A percentile compares a stretch with the other conserved stretches of the same genome.
phyloP scores from a whole-genome alignment of 2,888 invertebrate species.

The Apamea sordens region DNA sequence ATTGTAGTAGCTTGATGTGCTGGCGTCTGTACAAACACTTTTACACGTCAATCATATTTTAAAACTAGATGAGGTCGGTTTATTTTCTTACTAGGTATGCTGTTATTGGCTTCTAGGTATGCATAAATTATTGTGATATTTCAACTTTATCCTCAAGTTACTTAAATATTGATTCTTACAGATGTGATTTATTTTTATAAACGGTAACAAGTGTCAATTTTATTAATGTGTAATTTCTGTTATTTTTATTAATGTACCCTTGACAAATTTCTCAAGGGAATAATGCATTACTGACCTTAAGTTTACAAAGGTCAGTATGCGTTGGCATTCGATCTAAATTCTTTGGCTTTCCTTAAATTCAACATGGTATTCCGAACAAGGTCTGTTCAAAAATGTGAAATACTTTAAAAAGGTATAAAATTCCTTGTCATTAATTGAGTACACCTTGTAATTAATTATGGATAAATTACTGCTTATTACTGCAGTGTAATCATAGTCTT shows the following conservation, averaged over 20 bases:
- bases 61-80: too few relatives aligned
- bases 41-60: too few relatives aligned
- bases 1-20: too few relatives aligned
- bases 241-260: constrained; percentile 13
- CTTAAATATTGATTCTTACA: background rate
- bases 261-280: constrained; percentile 31
- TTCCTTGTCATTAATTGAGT: constrained; percentile 20
- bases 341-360: constrained; percentile 28
- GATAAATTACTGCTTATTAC: constrained; percentile 10
- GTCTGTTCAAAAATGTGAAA: constrained; percentile 29
- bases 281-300: constrained; percentile 37
- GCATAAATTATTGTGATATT: background rate
- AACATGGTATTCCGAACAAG: constrained; percentile 36
- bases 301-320: constrained; percentile 31
- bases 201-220: background rate
- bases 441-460: constrained; percentile 15
- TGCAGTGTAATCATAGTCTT: constrained; percentile 10
- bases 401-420: constrained; percentile 20
- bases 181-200: too few relatives aligned
- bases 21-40: too few relatives aligned
- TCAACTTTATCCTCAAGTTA: background rate
- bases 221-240: background rate
- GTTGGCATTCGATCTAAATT: constrained; percentile 31
- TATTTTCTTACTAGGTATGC: background rate
- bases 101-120: too few relatives aligned